Base-by-base conservation (phyloP, 2,888 invertebrate species). In the Prosapia bicincta region DNA sequence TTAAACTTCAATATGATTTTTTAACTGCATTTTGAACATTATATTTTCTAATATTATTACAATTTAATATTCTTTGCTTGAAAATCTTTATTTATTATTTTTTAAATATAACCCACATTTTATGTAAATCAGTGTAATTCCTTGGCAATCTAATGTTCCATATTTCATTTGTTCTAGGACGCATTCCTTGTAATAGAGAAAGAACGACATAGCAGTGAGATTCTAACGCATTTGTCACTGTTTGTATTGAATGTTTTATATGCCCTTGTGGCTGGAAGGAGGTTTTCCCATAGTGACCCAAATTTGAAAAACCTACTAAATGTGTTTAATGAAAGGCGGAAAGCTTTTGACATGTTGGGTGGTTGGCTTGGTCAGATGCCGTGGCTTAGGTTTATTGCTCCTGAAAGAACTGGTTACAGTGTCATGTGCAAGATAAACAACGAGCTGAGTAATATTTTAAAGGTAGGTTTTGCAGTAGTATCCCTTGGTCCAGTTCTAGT, bases 211-310 rank as follows among this genome's bases (percentile, higher is more conserved):
- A 26, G 24, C 10, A 69, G 75, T 20, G 71, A 70, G 15, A 71
- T 79, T 38, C 75, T 77, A 25, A 67, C 73, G 30, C 26, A 87
- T 77, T 81, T 91, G 72, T 85, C 89, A 0, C 87, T 89, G 2
- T 87, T 88, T 38, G 88, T 91, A 0, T 86, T 92, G 67, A 92
- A 91, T 82, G 89, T 91, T 0, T 83, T 92, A 9, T 92, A 92
- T 92, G 86, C 86, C 15, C 83, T 92, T 28, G 86, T 87, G 3
- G 88, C 90, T 74, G 86, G 87, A 0, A 75, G 78, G 1, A 80
- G 87, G 38, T 86, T 90, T 43, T 80, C 84, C n/a, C 83, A 85
- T 65, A 83, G 85, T 3, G 86, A 89, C 78, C 79, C 83, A 5
- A 83, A 85, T 20, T 80, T 90, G 43, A 80, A 83, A 0, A 82